These are phyloP conservation scores for Megamerina dolium DNA, from an alignment of 2,888 invertebrate genomes.

Conservation along the genomic window DNA sequence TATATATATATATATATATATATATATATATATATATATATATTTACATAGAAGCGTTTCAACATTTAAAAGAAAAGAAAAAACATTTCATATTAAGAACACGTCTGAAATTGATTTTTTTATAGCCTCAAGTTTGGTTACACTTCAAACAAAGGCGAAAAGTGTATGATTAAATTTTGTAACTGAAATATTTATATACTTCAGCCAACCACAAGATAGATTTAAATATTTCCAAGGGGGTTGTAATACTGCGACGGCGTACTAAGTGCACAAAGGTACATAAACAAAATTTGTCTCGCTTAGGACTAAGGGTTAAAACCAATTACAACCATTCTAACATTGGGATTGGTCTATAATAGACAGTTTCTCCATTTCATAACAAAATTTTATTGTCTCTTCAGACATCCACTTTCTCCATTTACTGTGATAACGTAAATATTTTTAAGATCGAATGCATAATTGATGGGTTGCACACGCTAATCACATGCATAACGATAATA, in stretches of 20 bases:
- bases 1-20: slow-evolving; percentile 1
- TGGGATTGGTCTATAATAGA: slow-evolving; percentile 46
- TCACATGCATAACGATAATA: too few relatives aligned
- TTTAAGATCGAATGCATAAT: too few relatives aligned
- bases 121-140: too few relatives aligned
- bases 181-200: slow-evolving; percentile 38
- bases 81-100: too few relatives aligned
- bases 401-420: too few relatives aligned
- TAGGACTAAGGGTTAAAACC: slow-evolving; percentile 39
- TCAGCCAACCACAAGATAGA: slow-evolving; percentile 39
- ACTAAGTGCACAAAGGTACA: slow-evolving; percentile 19
- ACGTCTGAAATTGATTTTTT: too few relatives aligned
- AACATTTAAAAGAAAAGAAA: too few relatives aligned
- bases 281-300: slow-evolving; percentile 16
- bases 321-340: slow-evolving; percentile 44
- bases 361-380: slow-evolving; percentile 36
- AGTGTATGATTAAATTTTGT: slow-evolving; percentile 22
- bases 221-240: slow-evolving; percentile 19
- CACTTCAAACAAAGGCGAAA: too few relatives aligned
- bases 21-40: neutral
- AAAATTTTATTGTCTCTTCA: too few relatives aligned
- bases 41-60: too few relatives aligned
- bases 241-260: slow-evolving; percentile 28
- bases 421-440: too few relatives aligned
- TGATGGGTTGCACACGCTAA: too few relatives aligned